phyloP scores from a whole-genome alignment of 1,140 invertebrate species.

The Drosophila ananassae region DNA sequence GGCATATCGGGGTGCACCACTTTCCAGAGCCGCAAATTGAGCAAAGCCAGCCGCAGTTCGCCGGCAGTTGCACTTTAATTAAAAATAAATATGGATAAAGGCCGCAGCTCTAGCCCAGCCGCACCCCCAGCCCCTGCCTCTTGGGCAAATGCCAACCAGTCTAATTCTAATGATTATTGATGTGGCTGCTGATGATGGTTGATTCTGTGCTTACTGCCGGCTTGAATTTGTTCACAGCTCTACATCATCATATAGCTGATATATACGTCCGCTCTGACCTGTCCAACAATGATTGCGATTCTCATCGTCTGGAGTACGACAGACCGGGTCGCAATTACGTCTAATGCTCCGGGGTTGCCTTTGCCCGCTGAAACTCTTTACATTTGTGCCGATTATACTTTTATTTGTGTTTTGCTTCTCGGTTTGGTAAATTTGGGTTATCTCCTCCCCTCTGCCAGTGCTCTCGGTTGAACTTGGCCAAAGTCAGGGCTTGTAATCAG shows the following conservation, averaged over 20 bases:
- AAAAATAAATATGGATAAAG: slow-evolving; percentile 57
- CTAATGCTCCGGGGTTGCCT: background rate
- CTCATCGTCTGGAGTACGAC: background rate
- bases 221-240: slow-evolving; percentile 4
- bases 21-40: slow-evolving; percentile 59
- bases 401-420: slow-evolving; percentile 1
- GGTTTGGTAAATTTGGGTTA: background rate
- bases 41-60: slow-evolving; percentile 67
- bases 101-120: background rate
- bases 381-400: slow-evolving; percentile 2
- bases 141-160: slow-evolving; percentile 36
- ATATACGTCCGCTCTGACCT: slow-evolving; percentile 13
- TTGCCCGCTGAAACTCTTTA: slow-evolving; percentile 10
- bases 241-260: background rate
- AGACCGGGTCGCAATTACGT: slow-evolving; percentile 3
- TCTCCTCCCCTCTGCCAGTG: slow-evolving; percentile 7
- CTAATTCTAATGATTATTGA: slow-evolving; percentile 64
- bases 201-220: slow-evolving; percentile 13
- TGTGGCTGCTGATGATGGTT: slow-evolving; percentile 34
- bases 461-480: slow-evolving; percentile 20
- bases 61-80: slow-evolving; percentile 72
- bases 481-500: slow-evolving; percentile 39
- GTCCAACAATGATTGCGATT: slow-evolving; percentile 26
- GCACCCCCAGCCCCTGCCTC: background rate
- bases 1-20: slow-evolving; percentile 14